Percentiles rank a stretch among this genome's conserved stretches.
Evolutionary conservation across 2,797 vertebrate species (phyloP).

Genomic region (Sardinella longiceps): DNA sequence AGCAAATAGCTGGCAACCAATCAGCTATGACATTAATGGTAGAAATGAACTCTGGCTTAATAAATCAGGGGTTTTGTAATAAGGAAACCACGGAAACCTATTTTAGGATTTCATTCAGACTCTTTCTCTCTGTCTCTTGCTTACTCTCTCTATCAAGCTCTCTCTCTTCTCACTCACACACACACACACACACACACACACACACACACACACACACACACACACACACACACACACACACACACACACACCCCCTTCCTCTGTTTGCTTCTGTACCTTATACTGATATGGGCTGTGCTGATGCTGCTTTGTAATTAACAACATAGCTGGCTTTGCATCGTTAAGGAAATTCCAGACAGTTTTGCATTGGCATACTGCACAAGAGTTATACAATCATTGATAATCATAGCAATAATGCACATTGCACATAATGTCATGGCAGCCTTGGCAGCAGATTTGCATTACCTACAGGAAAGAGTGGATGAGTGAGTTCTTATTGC

Average conservation of each 20-base stretch:
- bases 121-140: not conserved
- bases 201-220: too few species aligned
- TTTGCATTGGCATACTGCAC: not conserved
- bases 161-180: not conserved
- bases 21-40: conserved; percentile 79
- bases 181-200: too few species aligned
- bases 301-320: conserved; percentile 1
- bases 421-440: not conserved
- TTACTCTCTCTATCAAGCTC: not conserved
- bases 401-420: not conserved
- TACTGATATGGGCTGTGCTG: not conserved
- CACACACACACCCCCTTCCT: not conserved
- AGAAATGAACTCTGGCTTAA: conserved; percentile 57
- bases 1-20: conserved; percentile 76
- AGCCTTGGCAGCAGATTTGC: not conserved
- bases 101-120: conserved; percentile 54
- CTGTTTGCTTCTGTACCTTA: not conserved
- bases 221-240: too few species aligned
- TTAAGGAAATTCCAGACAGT: conserved; percentile 2
- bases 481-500: not conserved
- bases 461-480: not conserved
- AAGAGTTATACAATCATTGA: not conserved
- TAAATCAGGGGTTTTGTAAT: conserved; percentile 68
- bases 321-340: not conserved
- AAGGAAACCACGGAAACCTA: conserved; percentile 52